These are phyloP conservation scores for Nothoprocta perdicaria DNA, from an alignment of 2,113 vertebrate species.

Conservation along the genomic window DNA sequence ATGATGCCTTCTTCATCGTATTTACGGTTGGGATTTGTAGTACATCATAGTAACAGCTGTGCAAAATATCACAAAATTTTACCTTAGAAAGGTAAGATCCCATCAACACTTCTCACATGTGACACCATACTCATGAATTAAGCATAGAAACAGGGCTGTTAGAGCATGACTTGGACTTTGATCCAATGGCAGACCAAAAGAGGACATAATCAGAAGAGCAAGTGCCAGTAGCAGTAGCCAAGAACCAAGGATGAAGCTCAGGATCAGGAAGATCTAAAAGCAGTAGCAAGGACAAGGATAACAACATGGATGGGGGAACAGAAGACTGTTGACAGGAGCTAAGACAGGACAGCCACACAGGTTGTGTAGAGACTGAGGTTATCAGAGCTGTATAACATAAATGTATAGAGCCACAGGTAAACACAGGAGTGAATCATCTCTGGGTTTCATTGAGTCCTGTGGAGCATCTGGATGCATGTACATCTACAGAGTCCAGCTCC, in stretches of 20 bases:
- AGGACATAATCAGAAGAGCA: not conserved
- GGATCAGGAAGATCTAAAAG: not conserved
- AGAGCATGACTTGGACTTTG: not conserved
- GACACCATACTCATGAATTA: conserved; percentile 17
- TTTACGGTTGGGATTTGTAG: conserved; percentile 2
- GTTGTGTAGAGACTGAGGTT: not conserved
- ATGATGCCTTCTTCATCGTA: conserved; percentile 1
- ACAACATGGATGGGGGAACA: not conserved
- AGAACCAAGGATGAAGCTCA: not conserved
- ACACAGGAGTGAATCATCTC: not conserved
- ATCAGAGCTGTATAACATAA: not conserved
- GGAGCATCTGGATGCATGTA: not conserved
- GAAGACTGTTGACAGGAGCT: not conserved
- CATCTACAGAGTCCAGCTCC: not conserved
- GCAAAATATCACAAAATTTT: conserved; percentile 28
- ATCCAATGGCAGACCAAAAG: not conserved
- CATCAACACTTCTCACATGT: conserved; percentile 22
- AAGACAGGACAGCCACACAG: not conserved
- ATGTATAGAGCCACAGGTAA: not conserved
- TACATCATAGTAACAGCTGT: not conserved
- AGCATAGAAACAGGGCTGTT: not conserved
- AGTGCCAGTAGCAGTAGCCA: not conserved
- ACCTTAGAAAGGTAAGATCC: conserved; percentile 27
- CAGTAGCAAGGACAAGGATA: not conserved
- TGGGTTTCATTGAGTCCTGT: not conserved